These are phyloP conservation scores for Melanotaenia pygmaea DNA, from an alignment of 2,797 vertebrate species.

Conservation along the genomic window DNA sequence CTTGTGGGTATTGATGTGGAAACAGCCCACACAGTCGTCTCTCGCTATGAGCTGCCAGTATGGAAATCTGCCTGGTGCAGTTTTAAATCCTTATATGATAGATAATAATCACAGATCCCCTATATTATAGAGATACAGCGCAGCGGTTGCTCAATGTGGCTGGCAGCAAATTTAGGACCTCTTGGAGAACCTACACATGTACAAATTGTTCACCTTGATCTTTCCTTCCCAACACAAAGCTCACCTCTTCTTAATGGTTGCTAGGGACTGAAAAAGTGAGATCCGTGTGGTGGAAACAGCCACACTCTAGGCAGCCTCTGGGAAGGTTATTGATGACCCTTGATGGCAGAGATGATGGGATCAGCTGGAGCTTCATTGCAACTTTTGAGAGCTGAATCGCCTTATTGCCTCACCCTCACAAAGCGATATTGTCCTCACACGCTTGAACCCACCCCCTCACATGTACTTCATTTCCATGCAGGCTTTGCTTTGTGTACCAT, in stretches of 20 bases:
- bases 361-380: constrained; percentile 38
- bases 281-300: constrained; percentile 35
- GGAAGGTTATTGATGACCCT: constrained; percentile 63
- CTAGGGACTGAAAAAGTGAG: constrained; percentile 43
- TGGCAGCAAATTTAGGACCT: constrained; percentile 47
- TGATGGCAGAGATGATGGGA: constrained; percentile 44
- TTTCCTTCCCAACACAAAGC: constrained; percentile 7
- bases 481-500: constrained; percentile 5
- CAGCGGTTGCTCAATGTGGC: constrained; percentile 51
- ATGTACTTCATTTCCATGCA: background rate
- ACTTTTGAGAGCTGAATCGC: constrained; percentile 25
- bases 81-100: constrained; percentile 55
- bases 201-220: constrained; percentile 27
- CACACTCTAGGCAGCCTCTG: constrained; percentile 27
- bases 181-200: constrained; percentile 41
- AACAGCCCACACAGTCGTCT: constrained; percentile 22
- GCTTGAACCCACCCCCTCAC: background rate
- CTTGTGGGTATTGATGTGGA: constrained; percentile 28
- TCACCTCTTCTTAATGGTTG: constrained; percentile 8
- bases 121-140: constrained; percentile 32
- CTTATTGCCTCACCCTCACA: constrained; percentile 38
- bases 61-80: constrained; percentile 38
- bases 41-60: constrained; percentile 31
- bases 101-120: constrained; percentile 61
- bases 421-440: background rate